Percentiles rank a stretch among this genome's conserved stretches.
These are phyloP conservation scores for Petrophora chlorosata DNA, from an alignment of 2,888 invertebrate species.

Conservation along the genomic window DNA sequence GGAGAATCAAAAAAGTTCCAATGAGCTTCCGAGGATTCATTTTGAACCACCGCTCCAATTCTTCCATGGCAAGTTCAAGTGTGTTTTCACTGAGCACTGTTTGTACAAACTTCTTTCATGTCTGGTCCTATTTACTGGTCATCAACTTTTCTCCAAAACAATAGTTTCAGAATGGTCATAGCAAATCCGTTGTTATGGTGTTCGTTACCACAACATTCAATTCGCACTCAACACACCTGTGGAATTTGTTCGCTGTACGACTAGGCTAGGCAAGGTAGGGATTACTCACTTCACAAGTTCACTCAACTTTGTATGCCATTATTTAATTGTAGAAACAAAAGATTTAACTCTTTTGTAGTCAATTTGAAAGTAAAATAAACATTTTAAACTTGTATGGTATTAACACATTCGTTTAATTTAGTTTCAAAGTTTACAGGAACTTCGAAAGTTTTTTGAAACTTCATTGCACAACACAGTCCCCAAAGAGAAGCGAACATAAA, in stretches of 20 bases:
- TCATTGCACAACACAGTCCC: conserved; percentile 57
- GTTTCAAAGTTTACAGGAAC: conserved; percentile 25
- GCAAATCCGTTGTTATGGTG: conserved; percentile 72
- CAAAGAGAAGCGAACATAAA: too few species aligned
- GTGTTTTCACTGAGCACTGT: conserved; percentile 32
- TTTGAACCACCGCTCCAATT: conserved; percentile 72
- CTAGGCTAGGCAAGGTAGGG: conserved; percentile 55
- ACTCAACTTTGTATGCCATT: conserved; percentile 71
- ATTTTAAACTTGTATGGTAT: neutral
- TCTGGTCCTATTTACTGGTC: conserved; percentile 5
- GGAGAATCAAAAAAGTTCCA: conserved; percentile 52
- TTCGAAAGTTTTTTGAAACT: conserved; percentile 57
- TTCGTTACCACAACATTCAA: conserved; percentile 73
- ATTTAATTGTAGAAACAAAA: conserved; percentile 31
- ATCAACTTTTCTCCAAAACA: neutral
- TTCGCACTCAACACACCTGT: conserved; percentile 62
- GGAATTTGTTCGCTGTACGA: conserved; percentile 65
- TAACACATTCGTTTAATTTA: conserved; percentile 6
- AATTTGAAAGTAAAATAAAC: neutral
- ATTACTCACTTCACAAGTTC: conserved; percentile 66
- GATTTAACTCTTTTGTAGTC: neutral
- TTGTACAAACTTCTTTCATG: conserved; percentile 25
- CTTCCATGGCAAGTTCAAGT: conserved; percentile 62
- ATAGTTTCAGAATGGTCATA: conserved; percentile 20
- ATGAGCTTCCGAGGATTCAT: conserved; percentile 61